A percentile compares a stretch with the other conserved stretches of the same genome.
Conservation (phyloP, 2,888 invertebrate genomes). For the Tetragonula carbonaria region DNA sequence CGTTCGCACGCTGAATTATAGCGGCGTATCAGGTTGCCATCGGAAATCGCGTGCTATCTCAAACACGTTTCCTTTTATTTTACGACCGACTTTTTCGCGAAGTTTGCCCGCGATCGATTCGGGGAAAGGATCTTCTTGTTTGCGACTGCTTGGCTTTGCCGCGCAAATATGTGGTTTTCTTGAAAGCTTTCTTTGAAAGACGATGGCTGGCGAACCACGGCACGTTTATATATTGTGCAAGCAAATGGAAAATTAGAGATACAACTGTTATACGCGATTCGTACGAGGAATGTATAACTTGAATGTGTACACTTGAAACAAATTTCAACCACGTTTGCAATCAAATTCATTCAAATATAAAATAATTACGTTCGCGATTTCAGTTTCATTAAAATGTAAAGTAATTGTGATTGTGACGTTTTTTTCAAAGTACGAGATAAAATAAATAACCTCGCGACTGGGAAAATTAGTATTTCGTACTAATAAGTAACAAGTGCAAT, state of each 20-base stretch:
- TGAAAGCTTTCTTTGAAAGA: neutral
- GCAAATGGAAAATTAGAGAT: neutral
- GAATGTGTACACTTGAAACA: neutral
- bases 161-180: neutral
- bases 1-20: constrained; percentile 42
- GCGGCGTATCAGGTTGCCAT: constrained; percentile 24
- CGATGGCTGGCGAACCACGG: too few relatives aligned
- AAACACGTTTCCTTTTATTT: constrained; percentile 23
- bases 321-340: too few relatives aligned
- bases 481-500: too few relatives aligned
- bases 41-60: constrained; percentile 10
- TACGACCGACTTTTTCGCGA: neutral
- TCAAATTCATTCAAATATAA: too few relatives aligned
- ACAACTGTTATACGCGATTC: too few relatives aligned
- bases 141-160: neutral
- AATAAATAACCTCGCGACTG: too few relatives aligned
- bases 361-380: too few relatives aligned
- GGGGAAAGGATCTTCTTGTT: neutral
- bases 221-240: neutral
- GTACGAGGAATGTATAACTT: neutral
- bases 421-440: too few relatives aligned
- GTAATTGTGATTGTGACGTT: too few relatives aligned
- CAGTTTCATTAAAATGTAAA: too few relatives aligned
- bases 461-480: too few relatives aligned
- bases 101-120: neutral